Base-by-base conservation (phyloP, 2,797 vertebrate genomes). In the Xiphorhynchus erythropygius region DNA sequence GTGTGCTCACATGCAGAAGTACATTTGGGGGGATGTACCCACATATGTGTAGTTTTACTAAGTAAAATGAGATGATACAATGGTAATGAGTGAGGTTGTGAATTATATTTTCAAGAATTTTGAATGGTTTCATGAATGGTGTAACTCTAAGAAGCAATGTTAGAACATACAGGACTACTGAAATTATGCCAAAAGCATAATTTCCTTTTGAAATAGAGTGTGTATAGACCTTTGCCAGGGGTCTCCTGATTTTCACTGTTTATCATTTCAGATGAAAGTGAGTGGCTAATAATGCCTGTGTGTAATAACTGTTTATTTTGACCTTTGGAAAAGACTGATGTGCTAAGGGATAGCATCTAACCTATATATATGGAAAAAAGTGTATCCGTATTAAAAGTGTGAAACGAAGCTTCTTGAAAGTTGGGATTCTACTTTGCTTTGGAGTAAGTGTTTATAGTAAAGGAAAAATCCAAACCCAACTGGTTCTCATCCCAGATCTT, bases 101-200 rank as follows among this genome's bases (percentile, higher is more conserved):
- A 83, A 80, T 92, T 95, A 87, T 76, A 78, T 93, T 92, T 96
- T 94, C 90, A 77, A 76, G 74, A 92, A 57, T 90, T 96, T 92
- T 92, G 64, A 87, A 79, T 93, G 74, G 39, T 81, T 96, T 96
- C 42, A 33, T 27, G 22, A 82, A 84, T 84, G 65, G 41, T 73
- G n/a, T 87, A 97, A 86, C 55, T 87, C 62, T 65, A 81, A 87
- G 49, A 49, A 74, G 42, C 37, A 55, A 47, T 13, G 23, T 95
- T 77, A 92, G 64, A 95, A 85, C 35, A 53, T 76, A 78, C 23
- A 83, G 79, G 95, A 75, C 49, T 84, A 80, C 49, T 94, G 69
- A 89, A 94, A 90, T 86, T 85, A 85, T 89, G 76, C 83, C 95
- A 96, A 94, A 53, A 89, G 44, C 41, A 55, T 93, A 33, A 67